Percentiles rank a stretch among this genome's conserved stretches.
phyloP scores from a whole-genome alignment of 2,797 vertebrate genomes.

The Hippoglossus hippoglossus region DNA sequence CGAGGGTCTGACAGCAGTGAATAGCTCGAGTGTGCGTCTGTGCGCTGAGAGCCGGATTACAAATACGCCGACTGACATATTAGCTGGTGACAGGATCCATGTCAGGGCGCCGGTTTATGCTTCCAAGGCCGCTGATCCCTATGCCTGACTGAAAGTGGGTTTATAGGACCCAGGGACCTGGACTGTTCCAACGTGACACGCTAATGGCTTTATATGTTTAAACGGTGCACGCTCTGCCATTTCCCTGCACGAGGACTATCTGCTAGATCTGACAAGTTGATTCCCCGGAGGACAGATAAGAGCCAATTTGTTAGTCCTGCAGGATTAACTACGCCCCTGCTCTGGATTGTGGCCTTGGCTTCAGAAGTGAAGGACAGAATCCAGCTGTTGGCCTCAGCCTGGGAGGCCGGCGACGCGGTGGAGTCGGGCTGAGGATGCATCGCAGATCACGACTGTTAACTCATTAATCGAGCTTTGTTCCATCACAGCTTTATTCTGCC shows the following conservation, averaged over 20 bases:
- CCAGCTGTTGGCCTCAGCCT: constrained; percentile 59
- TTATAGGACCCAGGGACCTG: constrained; percentile 58
- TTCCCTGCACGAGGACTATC: constrained; percentile 63
- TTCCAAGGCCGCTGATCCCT: constrained; percentile 56
- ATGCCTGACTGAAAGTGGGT: constrained; percentile 37
- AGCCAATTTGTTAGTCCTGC: constrained; percentile 64
- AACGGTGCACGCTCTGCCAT: constrained; percentile 55
- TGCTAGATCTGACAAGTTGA: constrained; percentile 72
- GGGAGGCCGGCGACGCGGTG: constrained; percentile 7
- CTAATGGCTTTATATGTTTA: constrained; percentile 74
- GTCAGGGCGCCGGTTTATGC: constrained; percentile 47
- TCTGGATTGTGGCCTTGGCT: constrained; percentile 47
- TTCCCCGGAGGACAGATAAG: constrained; percentile 72
- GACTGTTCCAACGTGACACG: constrained; percentile 53
- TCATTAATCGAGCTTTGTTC: background rate
- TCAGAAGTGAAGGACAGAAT: constrained; percentile 54
- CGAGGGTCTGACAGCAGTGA: constrained; percentile 31
- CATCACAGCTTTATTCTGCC: constrained; percentile 19
- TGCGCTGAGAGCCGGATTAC: constrained; percentile 48
- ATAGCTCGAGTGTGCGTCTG: constrained; percentile 53
- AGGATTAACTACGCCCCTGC: constrained; percentile 62
- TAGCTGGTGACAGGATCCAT: constrained; percentile 75
- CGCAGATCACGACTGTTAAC: background rate
- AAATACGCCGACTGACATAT: constrained; percentile 62
- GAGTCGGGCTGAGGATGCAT: constrained; percentile 21